Evolutionary conservation across 2,797 vertebrate species (phyloP), one percentile per base, ranked within the genome.

Genomic region (Lates japonicus): DNA sequence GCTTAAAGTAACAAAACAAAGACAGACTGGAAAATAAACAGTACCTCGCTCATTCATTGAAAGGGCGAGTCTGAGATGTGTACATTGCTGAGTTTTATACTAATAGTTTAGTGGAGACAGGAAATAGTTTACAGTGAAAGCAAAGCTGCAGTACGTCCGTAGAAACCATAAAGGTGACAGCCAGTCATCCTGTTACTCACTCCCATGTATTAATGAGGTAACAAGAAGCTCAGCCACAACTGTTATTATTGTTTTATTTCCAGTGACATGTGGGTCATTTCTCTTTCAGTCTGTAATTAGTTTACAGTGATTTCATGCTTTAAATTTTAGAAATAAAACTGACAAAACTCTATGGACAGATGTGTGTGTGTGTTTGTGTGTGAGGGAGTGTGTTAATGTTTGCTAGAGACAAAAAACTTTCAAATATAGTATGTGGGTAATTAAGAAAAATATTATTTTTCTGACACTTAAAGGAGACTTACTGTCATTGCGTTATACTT

Each of bases 1-100:
- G 94, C 95, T 95, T 96, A 95, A 94, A 95, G 94, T 94, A 95
- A 95, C 93, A 95, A 96, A 95, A 95, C 95, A 96, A 95, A 95
- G 95, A 91, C 90, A 31, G 86, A 76, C 90, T 93, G 92, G 91
- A 94, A 94, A 95, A 94, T 95, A 95, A 95, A 95, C 94, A 95
- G 89, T 86, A 82, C 85, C 92, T 86, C 87, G 85, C 87, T 82
- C 86, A 70, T 87, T 88, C 78, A 75, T 54, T 85, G 77, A 76
- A 67, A 84, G 74, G 78, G 44, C 46, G 71, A 87, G 82, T 35
- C 80, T 42, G 62, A 74, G 62, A 81, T 78, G 80, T 79, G 84
- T 77, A 76, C 79, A 35, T 75, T 70, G 83, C 64, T 20, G 41
- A 70, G 63, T 89, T 91, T 90, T 76, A 70, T 85, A 58, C 83